phyloP scores from a whole-genome alignment of 92 coral and sea anemone species.

The Bergia puertoricense region DNA sequence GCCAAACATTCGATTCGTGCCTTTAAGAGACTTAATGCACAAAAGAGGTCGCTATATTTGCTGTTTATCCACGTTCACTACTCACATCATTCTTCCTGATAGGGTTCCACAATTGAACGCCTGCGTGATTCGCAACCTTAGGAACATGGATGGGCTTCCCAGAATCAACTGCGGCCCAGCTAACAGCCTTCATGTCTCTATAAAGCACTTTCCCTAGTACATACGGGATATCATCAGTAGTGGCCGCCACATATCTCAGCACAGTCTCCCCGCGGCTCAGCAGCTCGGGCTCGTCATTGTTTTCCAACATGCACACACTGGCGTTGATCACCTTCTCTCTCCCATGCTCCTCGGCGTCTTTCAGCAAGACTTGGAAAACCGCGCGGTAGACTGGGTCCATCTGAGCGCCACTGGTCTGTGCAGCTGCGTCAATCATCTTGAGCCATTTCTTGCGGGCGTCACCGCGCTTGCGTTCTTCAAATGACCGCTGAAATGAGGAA shows the following conservation, averaged over 20 bases:
- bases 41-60: too few species aligned
- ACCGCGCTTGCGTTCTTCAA: conserved; percentile 98
- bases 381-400: conserved; percentile 96
- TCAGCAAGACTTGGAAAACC: conserved; percentile 79
- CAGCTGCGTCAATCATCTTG: conserved; percentile 84
- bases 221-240: conserved; percentile 82
- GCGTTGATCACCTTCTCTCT: conserved; percentile 77
- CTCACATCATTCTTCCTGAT: conserved; percentile 71
- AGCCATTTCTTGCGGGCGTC: conserved; percentile 95
- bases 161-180: conserved; percentile 93
- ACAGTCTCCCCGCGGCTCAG: conserved; percentile 86
- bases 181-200: conserved; percentile 82
- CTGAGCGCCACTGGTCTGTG: conserved; percentile 95
- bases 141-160: conserved; percentile 96
- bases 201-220: conserved; percentile 84
- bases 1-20: too few species aligned
- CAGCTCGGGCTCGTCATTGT: conserved; percentile 71
- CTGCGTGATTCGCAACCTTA: conserved; percentile 85
- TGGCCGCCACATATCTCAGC: conserved; percentile 88
- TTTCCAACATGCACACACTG: conserved; percentile 84
- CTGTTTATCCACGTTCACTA: background rate
- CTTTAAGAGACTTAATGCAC: too few species aligned
- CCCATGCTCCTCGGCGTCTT: conserved; percentile 94
- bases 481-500: conserved; percentile 77
- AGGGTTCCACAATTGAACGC: conserved; percentile 89